These are phyloP conservation scores for Herminia tarsipennalis DNA, from an alignment of 2,888 invertebrate genomes.

Conservation along the genomic window DNA sequence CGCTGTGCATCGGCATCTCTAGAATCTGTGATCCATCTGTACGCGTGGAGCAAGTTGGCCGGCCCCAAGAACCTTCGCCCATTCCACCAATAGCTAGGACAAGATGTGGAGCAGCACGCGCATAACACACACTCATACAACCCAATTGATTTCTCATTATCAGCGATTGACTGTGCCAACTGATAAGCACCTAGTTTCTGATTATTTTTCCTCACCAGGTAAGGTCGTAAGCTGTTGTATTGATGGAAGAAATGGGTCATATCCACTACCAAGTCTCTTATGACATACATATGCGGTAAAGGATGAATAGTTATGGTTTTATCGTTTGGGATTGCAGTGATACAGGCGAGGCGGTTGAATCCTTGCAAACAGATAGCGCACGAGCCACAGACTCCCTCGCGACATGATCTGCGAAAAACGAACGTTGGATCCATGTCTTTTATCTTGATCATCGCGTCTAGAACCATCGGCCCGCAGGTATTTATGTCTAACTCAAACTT, in stretches of 20 bases:
- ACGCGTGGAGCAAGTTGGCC: slow-evolving; percentile 91
- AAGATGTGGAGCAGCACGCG: slow-evolving; percentile 92
- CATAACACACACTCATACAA: slow-evolving; percentile 92
- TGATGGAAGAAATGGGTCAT: slow-evolving; percentile 90
- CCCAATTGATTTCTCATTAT: slow-evolving; percentile 78
- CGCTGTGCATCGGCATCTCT: slow-evolving; percentile 93
- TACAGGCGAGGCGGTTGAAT: slow-evolving; percentile 90
- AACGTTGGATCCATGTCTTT: slow-evolving; percentile 86
- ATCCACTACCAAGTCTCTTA: slow-evolving; percentile 89
- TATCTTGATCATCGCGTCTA: slow-evolving; percentile 91
- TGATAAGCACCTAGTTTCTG: slow-evolving; percentile 77
- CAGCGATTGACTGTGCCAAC: slow-evolving; percentile 88
- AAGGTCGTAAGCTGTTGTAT: slow-evolving; percentile 90
- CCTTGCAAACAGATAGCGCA: slow-evolving; percentile 91
- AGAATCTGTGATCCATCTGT: slow-evolving; percentile 99
- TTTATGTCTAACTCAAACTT: slow-evolving; percentile 65
- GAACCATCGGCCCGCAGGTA: slow-evolving; percentile 69
- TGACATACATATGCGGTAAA: slow-evolving; percentile 92
- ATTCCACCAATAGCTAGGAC: slow-evolving; percentile 96
- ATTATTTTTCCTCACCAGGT: slow-evolving; percentile 85
- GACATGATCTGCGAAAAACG: slow-evolving; percentile 89
- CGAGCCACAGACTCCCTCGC: slow-evolving; percentile 93
- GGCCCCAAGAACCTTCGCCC: slow-evolving; percentile 93
- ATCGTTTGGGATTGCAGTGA: slow-evolving; percentile 66
- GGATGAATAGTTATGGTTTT: slow-evolving; percentile 89